A percentile compares a stretch with the other conserved stretches of the same genome.
Evolutionary conservation across 2,113 vertebrate genomes (phyloP).

Genomic region (Oreochromis spilurus): DNA sequence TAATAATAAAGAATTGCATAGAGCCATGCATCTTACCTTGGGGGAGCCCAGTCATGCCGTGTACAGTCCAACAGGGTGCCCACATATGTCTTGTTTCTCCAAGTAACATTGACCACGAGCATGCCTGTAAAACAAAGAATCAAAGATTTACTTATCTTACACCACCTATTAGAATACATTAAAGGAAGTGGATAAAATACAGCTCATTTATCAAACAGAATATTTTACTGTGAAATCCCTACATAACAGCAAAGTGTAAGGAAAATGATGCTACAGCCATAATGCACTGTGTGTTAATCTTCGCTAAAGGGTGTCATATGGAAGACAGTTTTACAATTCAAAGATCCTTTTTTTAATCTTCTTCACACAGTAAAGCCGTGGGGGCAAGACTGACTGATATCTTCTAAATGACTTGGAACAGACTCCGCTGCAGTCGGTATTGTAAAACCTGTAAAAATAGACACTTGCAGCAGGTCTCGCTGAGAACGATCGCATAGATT

Average conservation of each 20-base stretch:
- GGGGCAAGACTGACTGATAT: conserved; percentile 9
- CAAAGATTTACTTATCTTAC: neutral
- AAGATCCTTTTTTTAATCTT: conserved; percentile 12
- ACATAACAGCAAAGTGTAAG: neutral
- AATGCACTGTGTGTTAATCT: neutral
- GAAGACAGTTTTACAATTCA: neutral
- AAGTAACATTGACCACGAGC: conserved; percentile 98
- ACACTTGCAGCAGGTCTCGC: conserved; percentile 19
- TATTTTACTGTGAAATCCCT: neutral
- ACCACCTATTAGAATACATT: neutral
- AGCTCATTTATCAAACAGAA: neutral
- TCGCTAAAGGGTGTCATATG: conserved; percentile 1
- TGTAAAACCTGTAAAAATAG: conserved; percentile 1
- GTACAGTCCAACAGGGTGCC: conserved; percentile 96
- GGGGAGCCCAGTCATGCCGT: conserved; percentile 96
- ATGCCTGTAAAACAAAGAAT: conserved; percentile 77
- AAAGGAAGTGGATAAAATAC: neutral
- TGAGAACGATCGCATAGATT: conserved; percentile 33
- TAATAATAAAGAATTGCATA: neutral
- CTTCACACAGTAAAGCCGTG: neutral
- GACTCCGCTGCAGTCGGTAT: conserved; percentile 2
- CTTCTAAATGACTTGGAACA: conserved; percentile 30
- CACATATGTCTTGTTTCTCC: conserved; percentile 98
- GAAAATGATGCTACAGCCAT: neutral
- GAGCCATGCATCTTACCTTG: conserved; percentile 76